Base-by-base conservation (phyloP, 2,113 vertebrate genomes). In the Dicaeum eximium region DNA sequence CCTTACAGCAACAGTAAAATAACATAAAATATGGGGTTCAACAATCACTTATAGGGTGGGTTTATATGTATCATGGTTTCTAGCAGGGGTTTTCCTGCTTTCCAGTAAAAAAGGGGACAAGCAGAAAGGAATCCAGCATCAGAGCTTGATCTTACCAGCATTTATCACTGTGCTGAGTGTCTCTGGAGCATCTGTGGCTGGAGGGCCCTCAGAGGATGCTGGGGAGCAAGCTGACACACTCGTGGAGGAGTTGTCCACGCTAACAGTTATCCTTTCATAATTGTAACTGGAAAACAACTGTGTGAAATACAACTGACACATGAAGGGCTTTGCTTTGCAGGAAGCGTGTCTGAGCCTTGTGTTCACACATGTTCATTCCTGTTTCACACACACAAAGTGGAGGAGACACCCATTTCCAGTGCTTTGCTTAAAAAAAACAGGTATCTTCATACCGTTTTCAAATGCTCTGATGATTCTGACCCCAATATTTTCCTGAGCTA, bases 241-340 rank as follows among this genome's bases (percentile, higher is more conserved):
- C 3, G 53, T 79, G 66, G 98, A 95, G 33, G 93, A 89, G 92
- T 97, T 97, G 83, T 94, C 94, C 80, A 87, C 57, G 70, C 94
- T 92, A 80, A 95, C 82, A 57, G 94, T 92, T 80, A 96, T 75
- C 58, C 97, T 97, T 90, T 96, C 96, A 47, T 97, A 92, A 95
- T 97, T 91, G 70, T 97, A 97, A 93, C 97, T 97, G 95, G 80
- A 97, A 95, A 96, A 96, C 56, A 96, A 88, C 91, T 80, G 58
- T 79, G 90, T 94, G 78, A 93, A 92, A 88, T 33, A 87, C 73
- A 71, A 74, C 86, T 96, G 92, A 74, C 82, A 95, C 74, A 12
- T 33, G 27, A 77, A 94, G 69, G 57, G 18, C 15, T 51, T 50
- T 69, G 61, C 53, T 92, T 47, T 80, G 44, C 42, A 67, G 80